Percentiles rank a stretch among this genome's conserved stretches.
phyloP scores from a whole-genome alignment of 2,888 invertebrate species.

The Arrhopalites spinosus region DNA sequence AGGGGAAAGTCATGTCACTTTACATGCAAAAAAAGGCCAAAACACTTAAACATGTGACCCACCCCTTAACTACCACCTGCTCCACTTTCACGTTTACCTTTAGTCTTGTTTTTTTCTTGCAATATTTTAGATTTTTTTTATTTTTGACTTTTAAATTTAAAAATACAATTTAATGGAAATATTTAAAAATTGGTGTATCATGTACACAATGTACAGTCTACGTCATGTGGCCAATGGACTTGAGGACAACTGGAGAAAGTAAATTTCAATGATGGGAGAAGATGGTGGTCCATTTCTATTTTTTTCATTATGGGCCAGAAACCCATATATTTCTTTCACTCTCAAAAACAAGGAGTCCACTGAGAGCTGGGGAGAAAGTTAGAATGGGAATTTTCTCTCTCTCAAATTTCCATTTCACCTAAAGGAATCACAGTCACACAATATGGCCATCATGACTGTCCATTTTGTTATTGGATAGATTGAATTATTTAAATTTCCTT shows the following conservation, averaged over 20 bases:
- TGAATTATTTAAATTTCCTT: background rate
- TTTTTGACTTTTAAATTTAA: conserved; percentile 16
- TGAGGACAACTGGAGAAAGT: background rate
- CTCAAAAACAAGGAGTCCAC: too few species aligned
- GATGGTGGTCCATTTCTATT: too few species aligned
- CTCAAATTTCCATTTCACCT: background rate
- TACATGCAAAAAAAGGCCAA: background rate
- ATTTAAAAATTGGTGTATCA: too few species aligned
- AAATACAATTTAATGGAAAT: background rate
- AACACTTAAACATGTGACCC: background rate
- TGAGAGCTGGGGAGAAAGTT: too few species aligned
- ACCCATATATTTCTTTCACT: too few species aligned
- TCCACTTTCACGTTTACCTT: background rate
- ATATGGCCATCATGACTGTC: background rate
- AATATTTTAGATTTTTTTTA: background rate
- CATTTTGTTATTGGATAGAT: too few species aligned
- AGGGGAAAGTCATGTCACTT: background rate
- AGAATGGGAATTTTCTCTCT: background rate
- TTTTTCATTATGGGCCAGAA: too few species aligned
- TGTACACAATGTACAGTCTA: too few species aligned
- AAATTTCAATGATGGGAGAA: too few species aligned
- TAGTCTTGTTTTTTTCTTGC: background rate
- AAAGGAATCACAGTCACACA: background rate
- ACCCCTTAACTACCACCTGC: background rate
- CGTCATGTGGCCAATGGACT: background rate